phyloP scores from a whole-genome alignment of 2,888 invertebrate genomes.

The Lysandra bellargus region DNA sequence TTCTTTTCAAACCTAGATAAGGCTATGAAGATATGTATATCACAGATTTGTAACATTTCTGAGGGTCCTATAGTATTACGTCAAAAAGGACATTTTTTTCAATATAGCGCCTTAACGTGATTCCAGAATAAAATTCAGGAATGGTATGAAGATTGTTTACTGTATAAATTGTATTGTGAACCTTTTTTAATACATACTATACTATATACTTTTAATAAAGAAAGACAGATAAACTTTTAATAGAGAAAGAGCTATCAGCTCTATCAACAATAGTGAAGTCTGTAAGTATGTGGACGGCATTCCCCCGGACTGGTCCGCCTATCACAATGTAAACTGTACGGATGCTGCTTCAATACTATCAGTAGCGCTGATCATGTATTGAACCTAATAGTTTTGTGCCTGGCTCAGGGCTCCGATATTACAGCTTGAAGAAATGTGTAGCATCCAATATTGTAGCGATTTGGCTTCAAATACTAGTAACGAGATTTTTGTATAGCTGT shows the following conservation, averaged over 20 bases:
- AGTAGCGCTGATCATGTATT: not conserved
- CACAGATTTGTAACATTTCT: too few species aligned
- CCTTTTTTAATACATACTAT: too few species aligned
- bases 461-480: not conserved
- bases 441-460: not conserved
- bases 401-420: not conserved
- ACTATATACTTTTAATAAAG: too few species aligned
- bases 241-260: not conserved
- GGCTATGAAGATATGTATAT: too few species aligned
- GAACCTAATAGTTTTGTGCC: not conserved
- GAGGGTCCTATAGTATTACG: too few species aligned
- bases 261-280: constrained; percentile 10
- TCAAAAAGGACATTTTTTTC: too few species aligned
- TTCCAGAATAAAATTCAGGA: too few species aligned
- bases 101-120: too few species aligned
- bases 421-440: not conserved
- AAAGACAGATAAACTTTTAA: not conserved
- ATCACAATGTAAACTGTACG: constrained; percentile 78
- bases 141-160: too few species aligned
- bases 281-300: constrained; percentile 61
- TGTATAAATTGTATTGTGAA: too few species aligned
- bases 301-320: constrained; percentile 73
- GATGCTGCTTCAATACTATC: constrained; percentile 50
- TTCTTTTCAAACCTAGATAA: too few species aligned
- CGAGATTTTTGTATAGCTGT: too few species aligned